Conservation (phyloP, 2,888 invertebrate genomes). For the Drosophila atroscutellata region DNA sequence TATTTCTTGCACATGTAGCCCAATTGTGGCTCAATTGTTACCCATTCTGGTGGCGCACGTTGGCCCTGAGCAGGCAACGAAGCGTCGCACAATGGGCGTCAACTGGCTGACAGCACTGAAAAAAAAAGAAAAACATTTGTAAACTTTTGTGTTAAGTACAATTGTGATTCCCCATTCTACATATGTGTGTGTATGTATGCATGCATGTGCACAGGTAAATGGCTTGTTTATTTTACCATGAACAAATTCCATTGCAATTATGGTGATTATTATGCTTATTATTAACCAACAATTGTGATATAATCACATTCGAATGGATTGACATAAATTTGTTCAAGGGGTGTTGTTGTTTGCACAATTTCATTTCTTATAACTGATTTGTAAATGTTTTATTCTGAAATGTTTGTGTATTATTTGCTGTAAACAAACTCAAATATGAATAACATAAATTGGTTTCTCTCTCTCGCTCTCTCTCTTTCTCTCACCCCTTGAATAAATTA, state of each 20-base stretch:
- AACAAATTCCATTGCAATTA: slow-evolving; percentile 32
- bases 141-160: slow-evolving; percentile 22
- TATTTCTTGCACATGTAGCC: slow-evolving; percentile 43
- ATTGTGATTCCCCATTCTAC: slow-evolving; percentile 21
- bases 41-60: slow-evolving; percentile 60
- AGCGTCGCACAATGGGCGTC: slow-evolving; percentile 69
- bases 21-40: slow-evolving; percentile 75
- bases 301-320: slow-evolving; percentile 5
- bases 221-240: slow-evolving; percentile 26
- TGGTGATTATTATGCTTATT: slow-evolving; percentile 26
- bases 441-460: background rate
- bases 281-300: slow-evolving; percentile 10
- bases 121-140: slow-evolving; percentile 17
- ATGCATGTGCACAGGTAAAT: background rate
- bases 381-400: background rate
- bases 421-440: background rate
- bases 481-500: background rate
- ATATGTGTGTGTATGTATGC: background rate
- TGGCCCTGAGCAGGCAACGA: slow-evolving; percentile 55
- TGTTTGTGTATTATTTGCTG: background rate
- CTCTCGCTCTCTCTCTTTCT: background rate
- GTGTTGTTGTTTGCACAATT: background rate
- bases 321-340: background rate
- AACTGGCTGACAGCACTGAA: slow-evolving; percentile 21
- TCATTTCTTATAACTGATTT: background rate